Evolutionary conservation across 2,797 vertebrate genomes (phyloP).

Genomic region (Mus caroli): DNA sequence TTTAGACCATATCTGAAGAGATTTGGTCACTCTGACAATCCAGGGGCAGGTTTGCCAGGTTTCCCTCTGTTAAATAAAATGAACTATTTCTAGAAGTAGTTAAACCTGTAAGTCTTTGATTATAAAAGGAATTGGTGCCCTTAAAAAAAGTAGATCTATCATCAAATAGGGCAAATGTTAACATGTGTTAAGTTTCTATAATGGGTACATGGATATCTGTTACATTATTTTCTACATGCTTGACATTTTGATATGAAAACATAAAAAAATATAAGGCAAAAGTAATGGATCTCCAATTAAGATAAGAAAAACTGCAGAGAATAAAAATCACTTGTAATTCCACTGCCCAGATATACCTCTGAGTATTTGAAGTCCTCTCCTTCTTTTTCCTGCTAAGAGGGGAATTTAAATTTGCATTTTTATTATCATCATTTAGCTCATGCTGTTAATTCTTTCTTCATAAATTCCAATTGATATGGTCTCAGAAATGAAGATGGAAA

Average conservation of each 20-base stretch:
- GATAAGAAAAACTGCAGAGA: conserved; percentile 5
- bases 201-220: background rate
- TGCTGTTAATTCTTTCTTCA: conserved; percentile 41
- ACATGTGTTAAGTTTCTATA: background rate
- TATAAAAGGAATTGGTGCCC: background rate
- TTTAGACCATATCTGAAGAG: background rate
- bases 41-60: background rate
- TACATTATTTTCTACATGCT: conserved; percentile 19
- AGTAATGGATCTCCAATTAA: conserved; percentile 6
- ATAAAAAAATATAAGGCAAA: conserved; percentile 35
- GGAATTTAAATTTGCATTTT: conserved; percentile 52
- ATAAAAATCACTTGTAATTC: background rate
- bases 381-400: conserved; percentile 33
- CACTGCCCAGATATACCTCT: background rate
- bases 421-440: conserved; percentile 28
- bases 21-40: background rate
- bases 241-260: conserved; percentile 55
- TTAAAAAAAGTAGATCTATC: background rate
- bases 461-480: conserved; percentile 17
- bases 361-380: background rate
- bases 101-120: background rate
- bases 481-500: background rate
- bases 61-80: background rate
- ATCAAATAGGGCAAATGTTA: background rate
- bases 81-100: background rate